Percentiles rank a stretch among this genome's conserved stretches.
phyloP scores from a whole-genome alignment of 2,888 invertebrate genomes.

The Dolichopus griseipennis region DNA sequence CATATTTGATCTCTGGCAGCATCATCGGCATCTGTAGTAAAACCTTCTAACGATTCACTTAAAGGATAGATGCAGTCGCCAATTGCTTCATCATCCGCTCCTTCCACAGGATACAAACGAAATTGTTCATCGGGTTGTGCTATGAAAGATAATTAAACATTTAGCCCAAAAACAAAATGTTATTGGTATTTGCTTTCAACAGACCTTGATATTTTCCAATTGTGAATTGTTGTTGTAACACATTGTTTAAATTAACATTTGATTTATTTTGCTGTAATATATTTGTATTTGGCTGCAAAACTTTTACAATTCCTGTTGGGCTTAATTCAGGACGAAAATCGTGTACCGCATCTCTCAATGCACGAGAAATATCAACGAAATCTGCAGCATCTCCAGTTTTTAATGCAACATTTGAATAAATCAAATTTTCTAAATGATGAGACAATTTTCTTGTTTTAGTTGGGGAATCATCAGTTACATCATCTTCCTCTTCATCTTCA shows the following conservation, averaged over 20 bases:
- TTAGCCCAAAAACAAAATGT: too few species aligned
- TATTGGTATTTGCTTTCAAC: background rate
- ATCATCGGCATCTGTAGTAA: conserved; percentile 34
- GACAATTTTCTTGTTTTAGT: conserved; percentile 34
- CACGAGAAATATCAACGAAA: conserved; percentile 34
- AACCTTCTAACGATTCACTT: conserved; percentile 35
- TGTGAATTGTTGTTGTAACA: conserved; percentile 33
- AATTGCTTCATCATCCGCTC: conserved; percentile 28
- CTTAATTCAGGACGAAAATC: conserved; percentile 40
- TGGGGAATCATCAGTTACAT: conserved; percentile 26
- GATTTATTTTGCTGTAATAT: conserved; percentile 29
- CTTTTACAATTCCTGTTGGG: conserved; percentile 38
- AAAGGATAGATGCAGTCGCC: conserved; percentile 34
- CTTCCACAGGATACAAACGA: conserved; percentile 29
- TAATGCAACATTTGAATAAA: conserved; percentile 33
- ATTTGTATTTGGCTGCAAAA: conserved; percentile 37
- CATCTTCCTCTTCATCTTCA: conserved; percentile 23
- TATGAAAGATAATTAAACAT: conserved; percentile 22
- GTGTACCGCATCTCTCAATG: conserved; percentile 30
- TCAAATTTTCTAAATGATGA: conserved; percentile 37
- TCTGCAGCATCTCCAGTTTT: conserved; percentile 30
- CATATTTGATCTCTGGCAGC: conserved; percentile 35
- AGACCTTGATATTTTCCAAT: conserved; percentile 22
- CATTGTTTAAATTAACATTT: conserved; percentile 30
- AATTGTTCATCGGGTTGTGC: conserved; percentile 30